Evolutionary conservation across 2,797 vertebrate species (phyloP), one percentile per base, ranked within the genome.

Genomic region (Microcaecilia unicolor): DNA sequence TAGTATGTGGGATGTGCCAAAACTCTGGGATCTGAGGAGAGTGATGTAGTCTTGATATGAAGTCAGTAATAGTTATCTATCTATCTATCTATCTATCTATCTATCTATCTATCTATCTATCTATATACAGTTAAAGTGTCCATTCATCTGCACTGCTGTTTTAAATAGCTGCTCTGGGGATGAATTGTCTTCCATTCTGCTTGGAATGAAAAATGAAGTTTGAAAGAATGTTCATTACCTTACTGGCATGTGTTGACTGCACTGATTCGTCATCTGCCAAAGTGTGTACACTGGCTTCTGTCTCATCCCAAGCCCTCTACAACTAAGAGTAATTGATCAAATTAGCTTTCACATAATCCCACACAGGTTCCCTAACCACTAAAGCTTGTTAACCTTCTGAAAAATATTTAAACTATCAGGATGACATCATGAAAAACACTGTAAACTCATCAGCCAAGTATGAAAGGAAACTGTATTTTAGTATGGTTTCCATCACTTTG

Each of bases 231-330:
- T 74, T 82, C 80, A 72, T 83, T 80, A 80, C 70, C 56, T 72
- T 71, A 58, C 64, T 21, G 44, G 60, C 66, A 65, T 73, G 70
- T 74, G 76, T 74, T 77, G 74, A 80, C 74, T 70, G 53, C 46
- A 56, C 63, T 65, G 64, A 84, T 80, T 79, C 74, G 79, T 85
- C 80, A 80, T 62, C 66, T 82, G 80, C 76, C 76, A 81, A 68
- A 64, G 48, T 59, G 50, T 48, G 9, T 76, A 63, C 49, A 58
- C 76, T 84, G 77, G 76, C 62, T 83, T 81, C 72, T 79, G 70
- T 81, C 76, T 84, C 71, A 78, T 77, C 60, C 48, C 38, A 48
- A 78, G 72, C 72, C 75, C 71, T 74, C 59, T 78, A 68, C 25
- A 74, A 72, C 72, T 54, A 43, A 58, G 71, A 67, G 75, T 63